Conservation (phyloP, 2,888 invertebrate genomes). For the Melitaea athalia region DNA sequence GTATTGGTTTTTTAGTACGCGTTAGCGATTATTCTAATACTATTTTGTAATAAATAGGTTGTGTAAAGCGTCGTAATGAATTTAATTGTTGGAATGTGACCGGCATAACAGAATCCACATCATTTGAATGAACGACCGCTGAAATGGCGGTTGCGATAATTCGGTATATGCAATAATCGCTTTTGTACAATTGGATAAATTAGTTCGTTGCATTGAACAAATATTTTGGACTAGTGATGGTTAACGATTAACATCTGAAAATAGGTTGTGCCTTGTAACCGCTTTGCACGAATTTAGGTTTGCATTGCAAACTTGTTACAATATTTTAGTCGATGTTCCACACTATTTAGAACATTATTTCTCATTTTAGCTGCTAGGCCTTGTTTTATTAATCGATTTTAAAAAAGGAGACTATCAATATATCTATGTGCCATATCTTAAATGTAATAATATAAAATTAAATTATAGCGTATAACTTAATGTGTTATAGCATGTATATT, state of each 20-base stretch:
- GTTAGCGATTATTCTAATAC: background rate
- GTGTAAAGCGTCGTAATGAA: slow-evolving; percentile 60
- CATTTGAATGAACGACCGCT: slow-evolving; percentile 42
- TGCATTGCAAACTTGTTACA: slow-evolving; percentile 1
- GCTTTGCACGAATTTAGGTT: slow-evolving; percentile 13
- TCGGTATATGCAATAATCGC: slow-evolving; percentile 34
- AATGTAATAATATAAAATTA: no score
- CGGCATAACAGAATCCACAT: slow-evolving; percentile 50
- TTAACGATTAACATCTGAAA: slow-evolving; percentile 27
- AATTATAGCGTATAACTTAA: no score
- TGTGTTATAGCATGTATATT: no score
- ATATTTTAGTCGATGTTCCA: background rate
- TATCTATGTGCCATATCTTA: no score
- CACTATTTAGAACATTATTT: background rate
- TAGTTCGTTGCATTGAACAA: slow-evolving; percentile 30
- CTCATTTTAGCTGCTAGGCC: background rate
- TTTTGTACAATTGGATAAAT: slow-evolving; percentile 32
- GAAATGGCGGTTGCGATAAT: slow-evolving; percentile 28
- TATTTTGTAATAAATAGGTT: slow-evolving; percentile 49
- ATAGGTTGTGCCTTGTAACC: slow-evolving; percentile 15
- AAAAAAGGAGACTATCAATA: no score
- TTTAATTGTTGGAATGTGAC: slow-evolving; percentile 66
- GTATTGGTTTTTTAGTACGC: background rate
- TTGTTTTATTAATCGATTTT: no score
- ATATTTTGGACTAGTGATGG: slow-evolving; percentile 29